Percentiles rank a stretch among this genome's conserved stretches.
Conservation (phyloP, 2,888 invertebrate genomes). For the Orthosia cruda region DNA sequence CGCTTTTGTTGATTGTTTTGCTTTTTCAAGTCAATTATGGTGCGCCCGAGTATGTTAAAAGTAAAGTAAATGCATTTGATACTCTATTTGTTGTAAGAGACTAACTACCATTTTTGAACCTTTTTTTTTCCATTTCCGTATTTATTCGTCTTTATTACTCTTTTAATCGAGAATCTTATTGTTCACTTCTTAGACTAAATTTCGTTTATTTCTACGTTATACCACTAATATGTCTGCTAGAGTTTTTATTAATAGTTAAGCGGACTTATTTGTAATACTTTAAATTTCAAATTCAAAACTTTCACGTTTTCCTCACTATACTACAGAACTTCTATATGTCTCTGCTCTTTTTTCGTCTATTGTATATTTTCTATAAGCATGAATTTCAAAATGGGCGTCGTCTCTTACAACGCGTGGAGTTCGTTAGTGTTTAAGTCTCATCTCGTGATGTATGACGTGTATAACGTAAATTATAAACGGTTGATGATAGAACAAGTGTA, state of each 20-base stretch:
- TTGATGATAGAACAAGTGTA: constrained; percentile 90
- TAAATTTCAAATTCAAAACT: no score
- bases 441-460: constrained; percentile 82
- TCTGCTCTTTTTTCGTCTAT: not conserved
- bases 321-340: not conserved
- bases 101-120: not conserved
- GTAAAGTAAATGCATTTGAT: constrained; percentile 73
- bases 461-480: constrained; percentile 87
- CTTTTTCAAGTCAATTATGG: constrained; percentile 90
- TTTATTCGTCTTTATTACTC: no score
- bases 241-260: not conserved
- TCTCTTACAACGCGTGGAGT: constrained; percentile 72
- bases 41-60: constrained; percentile 82
- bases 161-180: no score
- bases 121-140: not conserved
- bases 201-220: no score
- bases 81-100: constrained; percentile 74
- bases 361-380: not conserved
- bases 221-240: no score
- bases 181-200: no score
- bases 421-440: constrained; percentile 75
- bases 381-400: constrained; percentile 18
- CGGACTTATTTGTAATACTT: not conserved
- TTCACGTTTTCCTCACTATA: no score
- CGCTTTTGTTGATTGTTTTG: constrained; percentile 71